These are phyloP conservation scores for Aporophyla nigra DNA, from an alignment of 2,888 invertebrate genomes.

Conservation along the genomic window DNA sequence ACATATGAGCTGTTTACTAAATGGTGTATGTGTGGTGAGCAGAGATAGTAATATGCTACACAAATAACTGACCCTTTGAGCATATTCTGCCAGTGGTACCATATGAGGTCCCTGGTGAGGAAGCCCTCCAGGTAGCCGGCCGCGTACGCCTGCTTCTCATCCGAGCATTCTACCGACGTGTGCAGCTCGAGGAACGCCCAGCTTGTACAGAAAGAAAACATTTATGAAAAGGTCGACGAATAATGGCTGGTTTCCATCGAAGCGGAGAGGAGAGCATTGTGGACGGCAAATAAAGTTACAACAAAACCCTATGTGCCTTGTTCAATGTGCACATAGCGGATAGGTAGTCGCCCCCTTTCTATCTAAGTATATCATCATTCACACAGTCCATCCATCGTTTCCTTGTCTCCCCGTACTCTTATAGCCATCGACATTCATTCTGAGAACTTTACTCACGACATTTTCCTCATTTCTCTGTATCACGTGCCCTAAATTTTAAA, in stretches of 20 bases:
- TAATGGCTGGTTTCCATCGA: too few species aligned
- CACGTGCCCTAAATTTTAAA: too few species aligned
- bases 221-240: background rate
- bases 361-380: too few species aligned
- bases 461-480: too few species aligned
- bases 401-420: too few species aligned
- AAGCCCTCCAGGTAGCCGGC: constrained; percentile 93
- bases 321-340: too few species aligned
- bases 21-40: background rate
- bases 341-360: too few species aligned
- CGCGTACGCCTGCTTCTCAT: constrained; percentile 92
- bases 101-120: constrained; percentile 91
- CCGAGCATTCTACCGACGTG: constrained; percentile 84
- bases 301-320: background rate
- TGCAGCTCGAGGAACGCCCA: constrained; percentile 92
- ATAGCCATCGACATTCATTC: too few species aligned
- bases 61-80: constrained; percentile 83
- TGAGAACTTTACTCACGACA: too few species aligned
- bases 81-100: constrained; percentile 92
- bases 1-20: background rate
- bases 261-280: background rate
- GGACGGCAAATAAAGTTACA: background rate
- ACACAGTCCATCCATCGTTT: too few species aligned
- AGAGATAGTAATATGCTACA: background rate
- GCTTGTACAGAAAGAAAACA: constrained; percentile 73